Evolutionary conservation across 2,888 invertebrate species (phyloP).

Genomic region (Dasysyrphus albostriatus): DNA sequence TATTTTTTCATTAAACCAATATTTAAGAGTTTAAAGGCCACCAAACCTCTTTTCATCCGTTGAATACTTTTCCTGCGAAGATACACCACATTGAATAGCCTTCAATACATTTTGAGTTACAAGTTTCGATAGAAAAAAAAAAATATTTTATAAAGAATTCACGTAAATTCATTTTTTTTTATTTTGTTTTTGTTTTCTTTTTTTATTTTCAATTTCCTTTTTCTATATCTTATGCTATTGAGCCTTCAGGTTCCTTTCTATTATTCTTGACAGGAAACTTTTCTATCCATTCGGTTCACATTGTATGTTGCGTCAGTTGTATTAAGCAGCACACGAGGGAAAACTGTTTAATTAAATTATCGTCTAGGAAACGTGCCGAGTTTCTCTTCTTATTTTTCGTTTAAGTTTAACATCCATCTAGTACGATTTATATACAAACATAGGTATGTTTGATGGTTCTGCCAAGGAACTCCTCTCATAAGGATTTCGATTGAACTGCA

Average conservation of each 20-base stretch:
- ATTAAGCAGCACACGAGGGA: conserved; percentile 45
- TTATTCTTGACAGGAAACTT: conserved; percentile 25
- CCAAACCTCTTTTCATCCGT: not conserved
- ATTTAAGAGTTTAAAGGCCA: not conserved
- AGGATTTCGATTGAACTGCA: conserved; percentile 2
- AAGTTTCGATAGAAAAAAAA: conserved; percentile 53
- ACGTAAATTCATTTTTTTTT: conserved; percentile 48
- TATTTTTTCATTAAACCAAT: not conserved
- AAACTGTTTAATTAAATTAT: conserved; percentile 70
- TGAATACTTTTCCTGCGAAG: not conserved
- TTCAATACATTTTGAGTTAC: conserved; percentile 49
- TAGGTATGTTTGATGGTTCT: not conserved
- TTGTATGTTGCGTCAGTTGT: conserved; percentile 47
- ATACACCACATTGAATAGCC: conserved; percentile 14
- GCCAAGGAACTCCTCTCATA: not conserved
- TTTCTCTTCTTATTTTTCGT: conserved; percentile 29
- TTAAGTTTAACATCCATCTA: conserved; percentile 47
- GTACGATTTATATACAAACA: not conserved
- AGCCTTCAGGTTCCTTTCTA: conserved; percentile 25
- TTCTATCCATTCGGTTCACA: conserved; percentile 9
- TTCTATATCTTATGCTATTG: conserved; percentile 14
- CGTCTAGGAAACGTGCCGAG: conserved; percentile 57
- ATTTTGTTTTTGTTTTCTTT: conserved; percentile 10
- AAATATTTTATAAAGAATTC: conserved; percentile 23
- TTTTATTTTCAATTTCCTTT: conserved; percentile 18